Percentiles rank a stretch among this genome's conserved stretches.
These are phyloP conservation scores for Microcebus griseorufus DNA, from an alignment of 2,113 vertebrate genomes.

Conservation along the genomic window DNA sequence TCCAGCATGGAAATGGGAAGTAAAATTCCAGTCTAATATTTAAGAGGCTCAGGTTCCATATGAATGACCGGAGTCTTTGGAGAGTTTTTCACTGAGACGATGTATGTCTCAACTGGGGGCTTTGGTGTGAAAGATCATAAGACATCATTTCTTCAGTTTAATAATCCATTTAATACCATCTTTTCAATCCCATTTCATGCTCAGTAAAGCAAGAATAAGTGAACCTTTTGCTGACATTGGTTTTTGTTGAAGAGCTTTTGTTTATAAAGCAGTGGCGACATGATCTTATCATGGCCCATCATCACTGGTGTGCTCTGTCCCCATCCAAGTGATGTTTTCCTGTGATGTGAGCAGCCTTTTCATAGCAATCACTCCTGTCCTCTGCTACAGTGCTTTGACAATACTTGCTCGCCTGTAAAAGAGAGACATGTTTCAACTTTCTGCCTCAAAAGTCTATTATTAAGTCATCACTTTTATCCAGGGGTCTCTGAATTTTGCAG, in stretches of 20 bases:
- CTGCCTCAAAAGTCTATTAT: conserved; percentile 19
- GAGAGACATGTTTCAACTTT: background rate
- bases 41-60: conserved; percentile 52
- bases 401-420: conserved; percentile 44
- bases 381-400: conserved; percentile 45
- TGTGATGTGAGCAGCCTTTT: conserved; percentile 9
- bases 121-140: conserved; percentile 82
- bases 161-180: conserved; percentile 88
- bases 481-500: conserved; percentile 4
- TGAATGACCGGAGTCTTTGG: conserved; percentile 52
- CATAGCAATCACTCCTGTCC: conserved; percentile 6
- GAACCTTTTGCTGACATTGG: conserved; percentile 81
- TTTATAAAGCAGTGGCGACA: conserved; percentile 79
- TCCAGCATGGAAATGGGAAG: conserved; percentile 53
- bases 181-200: conserved; percentile 90
- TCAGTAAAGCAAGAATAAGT: conserved; percentile 88
- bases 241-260: conserved; percentile 83
- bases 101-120: conserved; percentile 66
- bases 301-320: conserved; percentile 63
- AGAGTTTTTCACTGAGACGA: conserved; percentile 68
- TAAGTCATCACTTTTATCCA: background rate
- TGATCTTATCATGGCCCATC: conserved; percentile 72
- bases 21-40: conserved; percentile 66
- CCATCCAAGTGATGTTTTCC: conserved; percentile 10
- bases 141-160: conserved; percentile 85